Base-by-base conservation (phyloP, 2,797 vertebrate genomes). In the Liasis olivaceus region DNA sequence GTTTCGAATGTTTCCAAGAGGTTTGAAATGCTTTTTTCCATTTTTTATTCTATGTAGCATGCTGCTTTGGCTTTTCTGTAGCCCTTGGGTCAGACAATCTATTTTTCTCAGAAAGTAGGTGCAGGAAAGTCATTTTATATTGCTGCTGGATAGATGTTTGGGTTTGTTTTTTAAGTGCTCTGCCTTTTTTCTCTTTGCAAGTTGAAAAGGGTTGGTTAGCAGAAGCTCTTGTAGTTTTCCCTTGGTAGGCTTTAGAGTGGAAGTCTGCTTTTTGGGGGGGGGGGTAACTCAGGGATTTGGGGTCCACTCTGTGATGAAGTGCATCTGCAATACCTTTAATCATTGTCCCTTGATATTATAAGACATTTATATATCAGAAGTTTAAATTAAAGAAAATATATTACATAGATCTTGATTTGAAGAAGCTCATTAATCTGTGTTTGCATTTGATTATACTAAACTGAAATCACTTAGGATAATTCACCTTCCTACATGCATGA, bases 381-480 rank as follows among this genome's bases (percentile, higher is more conserved):
- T 95, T 93, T 93, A 96, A 95, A 89, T 94, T 95, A 95, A 94
- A 94, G 93, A 88, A 93, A 95, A 94, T 91, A 31, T 95, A 90
- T 96, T 93, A 4, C 26, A 14, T 91, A 94, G 88, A 72, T 88
- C 90, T 95, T 93, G 54, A 91, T 94, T 95, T 96, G 94, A 85
- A 89, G 94, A 95, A 92, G 64, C 92, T 88, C 93, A 92, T 95
- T 95, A 91, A 66, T 90, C 95, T 96, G 91, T 94, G 90, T 94
- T 95, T 97, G 64, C 51, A 85, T 94, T 96, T 96, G 95, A 95
- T 94, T 94, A 95, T 95, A 90, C 54, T 95, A 95, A 95, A 69
- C 87, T 95, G 81, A 93, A 93, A 93, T 95, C 77, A 94, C 88
- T 89, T 92, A 93, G 62, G 94, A 92, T 91, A 90, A 95, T 94